Evolutionary conservation across 2,113 vertebrate genomes (phyloP).

Genomic region (Carassius gibelio): DNA sequence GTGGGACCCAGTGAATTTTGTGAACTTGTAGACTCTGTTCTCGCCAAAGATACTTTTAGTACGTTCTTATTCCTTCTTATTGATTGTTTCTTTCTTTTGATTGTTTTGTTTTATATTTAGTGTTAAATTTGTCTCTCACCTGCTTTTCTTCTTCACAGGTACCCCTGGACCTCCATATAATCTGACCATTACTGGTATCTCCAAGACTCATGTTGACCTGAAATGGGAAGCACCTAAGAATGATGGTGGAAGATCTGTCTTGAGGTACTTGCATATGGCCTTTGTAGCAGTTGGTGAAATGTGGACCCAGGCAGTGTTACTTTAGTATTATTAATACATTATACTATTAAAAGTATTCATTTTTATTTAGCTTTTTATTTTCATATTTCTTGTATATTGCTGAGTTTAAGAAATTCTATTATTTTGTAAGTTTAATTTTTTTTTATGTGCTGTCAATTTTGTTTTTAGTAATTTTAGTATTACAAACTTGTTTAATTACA

Average conservation of each 20-base stretch:
- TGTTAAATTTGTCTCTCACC: neutral
- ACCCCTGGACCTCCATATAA: conserved; percentile 94
- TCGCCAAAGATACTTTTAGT: conserved; percentile 97
- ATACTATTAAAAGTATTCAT: neutral
- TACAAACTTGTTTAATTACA: neutral
- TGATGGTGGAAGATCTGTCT: conserved; percentile 93
- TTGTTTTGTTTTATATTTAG: neutral
- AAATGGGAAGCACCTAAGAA: conserved; percentile 97
- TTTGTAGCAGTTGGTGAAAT: neutral
- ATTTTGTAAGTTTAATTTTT: neutral
- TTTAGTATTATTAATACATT: neutral
- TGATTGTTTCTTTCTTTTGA: neutral
- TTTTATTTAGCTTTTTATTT: neutral
- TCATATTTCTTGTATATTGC: neutral
- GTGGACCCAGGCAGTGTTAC: neutral
- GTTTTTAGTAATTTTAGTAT: neutral
- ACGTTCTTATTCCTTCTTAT: conserved; percentile 60
- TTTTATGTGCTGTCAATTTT: neutral
- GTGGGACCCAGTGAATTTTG: conserved; percentile 92
- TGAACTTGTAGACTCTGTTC: conserved; percentile 90
- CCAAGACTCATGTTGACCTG: conserved; percentile 92
- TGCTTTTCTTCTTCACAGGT: conserved; percentile 68
- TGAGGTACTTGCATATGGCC: conserved; percentile 74
- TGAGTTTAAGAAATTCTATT: too few species aligned
- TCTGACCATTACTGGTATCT: conserved; percentile 84